Conservation (phyloP, 2,113 vertebrate species). For the Stegostoma tigrinum region DNA sequence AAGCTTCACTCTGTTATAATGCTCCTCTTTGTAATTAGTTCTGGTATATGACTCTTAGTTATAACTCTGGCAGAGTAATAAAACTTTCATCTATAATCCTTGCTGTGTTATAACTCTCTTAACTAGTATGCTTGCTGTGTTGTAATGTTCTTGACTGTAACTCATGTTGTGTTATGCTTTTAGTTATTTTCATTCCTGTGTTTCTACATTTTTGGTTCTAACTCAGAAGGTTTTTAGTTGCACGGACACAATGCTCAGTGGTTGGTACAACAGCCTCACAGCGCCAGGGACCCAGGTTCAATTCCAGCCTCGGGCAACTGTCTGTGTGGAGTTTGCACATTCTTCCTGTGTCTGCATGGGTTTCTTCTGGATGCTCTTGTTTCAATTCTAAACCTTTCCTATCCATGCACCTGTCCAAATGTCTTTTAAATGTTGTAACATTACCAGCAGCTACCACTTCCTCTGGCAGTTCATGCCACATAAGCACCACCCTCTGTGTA, state of each 20-base stretch:
- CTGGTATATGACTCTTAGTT: background rate
- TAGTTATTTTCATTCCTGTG: background rate
- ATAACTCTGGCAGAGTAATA: background rate
- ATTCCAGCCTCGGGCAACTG: too few relatives aligned
- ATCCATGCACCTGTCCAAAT: too few relatives aligned
- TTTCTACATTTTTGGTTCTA: background rate
- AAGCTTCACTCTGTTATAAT: background rate
- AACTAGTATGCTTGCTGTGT: background rate
- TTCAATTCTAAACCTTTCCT: too few relatives aligned
- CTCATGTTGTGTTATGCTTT: background rate
- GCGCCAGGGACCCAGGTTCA: too few relatives aligned
- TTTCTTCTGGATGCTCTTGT: too few relatives aligned
- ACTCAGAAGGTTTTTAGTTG: background rate
- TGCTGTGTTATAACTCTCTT: background rate
- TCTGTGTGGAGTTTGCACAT: too few relatives aligned
- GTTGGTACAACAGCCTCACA: too few relatives aligned
- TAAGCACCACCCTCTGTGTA: too few relatives aligned
- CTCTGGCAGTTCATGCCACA: too few relatives aligned
- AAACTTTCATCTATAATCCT: background rate
- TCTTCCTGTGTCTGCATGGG: too few relatives aligned
- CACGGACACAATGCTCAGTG: background rate
- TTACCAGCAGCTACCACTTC: too few relatives aligned
- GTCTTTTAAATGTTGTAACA: too few relatives aligned
- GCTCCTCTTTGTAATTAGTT: background rate
- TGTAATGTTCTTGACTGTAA: constrained; percentile 26